Evolutionary conservation across 2,888 invertebrate species (phyloP).

Genomic region (Emmelina monodactyla): DNA sequence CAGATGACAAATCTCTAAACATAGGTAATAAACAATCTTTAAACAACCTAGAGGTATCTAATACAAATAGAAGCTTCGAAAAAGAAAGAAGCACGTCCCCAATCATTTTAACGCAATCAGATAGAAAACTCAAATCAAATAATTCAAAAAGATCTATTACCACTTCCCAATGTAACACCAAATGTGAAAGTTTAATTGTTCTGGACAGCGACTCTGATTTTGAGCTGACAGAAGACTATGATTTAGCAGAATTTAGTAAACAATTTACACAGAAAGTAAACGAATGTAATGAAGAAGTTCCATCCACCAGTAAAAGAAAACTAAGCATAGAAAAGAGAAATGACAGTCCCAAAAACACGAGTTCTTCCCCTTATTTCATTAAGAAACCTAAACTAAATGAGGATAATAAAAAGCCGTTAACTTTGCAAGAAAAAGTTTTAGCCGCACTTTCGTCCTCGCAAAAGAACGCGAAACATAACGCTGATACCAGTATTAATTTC

Average conservation of each 20-base stretch:
- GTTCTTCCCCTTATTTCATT: constrained; percentile 44
- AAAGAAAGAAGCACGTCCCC: constrained; percentile 38
- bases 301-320: constrained; percentile 31
- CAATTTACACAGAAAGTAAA: constrained; percentile 16
- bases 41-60: constrained; percentile 5
- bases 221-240: constrained; percentile 30
- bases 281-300: constrained; percentile 11
- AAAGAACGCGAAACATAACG: constrained; percentile 17
- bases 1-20: constrained; percentile 18
- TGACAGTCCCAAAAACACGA: constrained; percentile 22
- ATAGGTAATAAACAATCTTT: constrained; percentile 6
- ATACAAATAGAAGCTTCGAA: constrained; percentile 6
- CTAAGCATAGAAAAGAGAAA: constrained; percentile 17
- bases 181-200: constrained; percentile 32
- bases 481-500: constrained; percentile 24
- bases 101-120: constrained; percentile 42
- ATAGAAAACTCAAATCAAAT: constrained; percentile 21
- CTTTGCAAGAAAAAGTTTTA: constrained; percentile 39
- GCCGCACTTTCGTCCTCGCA: constrained; percentile 33
- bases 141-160: constrained; percentile 13
- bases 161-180: constrained; percentile 17
- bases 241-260: too few relatives aligned
- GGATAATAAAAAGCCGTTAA: constrained; percentile 20
- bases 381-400: constrained; percentile 37
- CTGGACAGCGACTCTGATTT: constrained; percentile 47